phyloP scores from a whole-genome alignment of 2,797 vertebrate genomes.

The Phoxinus dragarum region DNA sequence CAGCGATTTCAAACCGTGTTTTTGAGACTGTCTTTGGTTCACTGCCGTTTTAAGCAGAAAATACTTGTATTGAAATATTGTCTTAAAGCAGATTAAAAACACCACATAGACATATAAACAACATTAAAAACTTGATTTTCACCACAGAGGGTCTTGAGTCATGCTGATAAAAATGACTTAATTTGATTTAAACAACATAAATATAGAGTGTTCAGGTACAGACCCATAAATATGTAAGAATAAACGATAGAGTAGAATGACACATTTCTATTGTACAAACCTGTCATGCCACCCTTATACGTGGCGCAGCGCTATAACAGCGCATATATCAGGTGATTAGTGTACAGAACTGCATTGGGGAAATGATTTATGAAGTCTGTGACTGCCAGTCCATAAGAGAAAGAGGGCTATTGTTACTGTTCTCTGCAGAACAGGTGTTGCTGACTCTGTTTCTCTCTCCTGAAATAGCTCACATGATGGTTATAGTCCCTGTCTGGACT shows the following conservation, averaged over 20 bases:
- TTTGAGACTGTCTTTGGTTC: no score
- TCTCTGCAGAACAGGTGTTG: slow-evolving; percentile 49
- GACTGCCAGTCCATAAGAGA: neutral
- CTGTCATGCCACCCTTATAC: neutral
- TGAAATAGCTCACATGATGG: slow-evolving; percentile 33
- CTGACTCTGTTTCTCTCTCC: slow-evolving; percentile 45
- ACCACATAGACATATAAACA: no score
- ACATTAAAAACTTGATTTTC: no score
- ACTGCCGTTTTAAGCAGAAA: no score
- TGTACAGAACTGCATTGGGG: neutral
- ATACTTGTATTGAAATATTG: no score
- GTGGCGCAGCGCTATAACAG: neutral
- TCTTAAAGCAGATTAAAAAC: no score
- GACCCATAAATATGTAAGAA: neutral
- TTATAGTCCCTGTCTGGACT: slow-evolving; percentile 35
- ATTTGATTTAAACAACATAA: neutral
- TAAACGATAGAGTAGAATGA: neutral
- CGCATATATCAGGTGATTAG: neutral
- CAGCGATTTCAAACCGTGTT: no score
- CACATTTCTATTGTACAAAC: neutral
- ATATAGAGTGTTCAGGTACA: neutral
- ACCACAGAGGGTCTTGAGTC: no score
- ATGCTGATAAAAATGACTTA: neutral
- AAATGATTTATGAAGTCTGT: slow-evolving; percentile 15
- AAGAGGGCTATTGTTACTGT: neutral